Percentiles rank a stretch among this genome's conserved stretches.
These are phyloP conservation scores for Drosophila lacertosa DNA, from an alignment of 1,140 invertebrate genomes.

Conservation along the genomic window DNA sequence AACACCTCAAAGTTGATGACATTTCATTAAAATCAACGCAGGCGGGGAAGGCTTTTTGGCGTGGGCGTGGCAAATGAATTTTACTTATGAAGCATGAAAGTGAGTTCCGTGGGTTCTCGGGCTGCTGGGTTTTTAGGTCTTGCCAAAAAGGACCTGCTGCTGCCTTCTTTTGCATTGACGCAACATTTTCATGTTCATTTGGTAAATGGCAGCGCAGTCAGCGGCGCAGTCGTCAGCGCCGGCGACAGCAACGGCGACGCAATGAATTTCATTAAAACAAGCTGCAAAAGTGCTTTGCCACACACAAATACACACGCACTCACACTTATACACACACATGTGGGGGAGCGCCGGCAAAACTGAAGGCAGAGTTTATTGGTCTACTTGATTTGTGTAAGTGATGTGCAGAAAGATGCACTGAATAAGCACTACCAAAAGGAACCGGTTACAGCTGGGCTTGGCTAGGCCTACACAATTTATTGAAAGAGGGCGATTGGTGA, in stretches of 20 bases:
- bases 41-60: neutral
- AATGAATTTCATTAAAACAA: constrained; percentile 80
- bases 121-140: constrained; percentile 16
- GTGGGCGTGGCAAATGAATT: constrained; percentile 70
- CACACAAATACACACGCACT: constrained; percentile 12
- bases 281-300: constrained; percentile 71
- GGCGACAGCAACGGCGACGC: constrained; percentile 48
- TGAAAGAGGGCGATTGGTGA: no score
- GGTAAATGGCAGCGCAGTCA: constrained; percentile 52
- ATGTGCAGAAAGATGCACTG: constrained; percentile 44
- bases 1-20: constrained; percentile 83
- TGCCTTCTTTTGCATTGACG: constrained; percentile 46
- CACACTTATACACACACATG: neutral
- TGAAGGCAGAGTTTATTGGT: constrained; percentile 62
- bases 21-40: constrained; percentile 79
- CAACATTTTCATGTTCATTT: constrained; percentile 77
- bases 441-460: neutral
- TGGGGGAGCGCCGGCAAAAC: neutral
- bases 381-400: constrained; percentile 76
- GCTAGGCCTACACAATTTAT: neutral
- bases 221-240: constrained; percentile 12
- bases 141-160: constrained; percentile 10
- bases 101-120: constrained; percentile 65
- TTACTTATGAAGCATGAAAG: constrained; percentile 82
- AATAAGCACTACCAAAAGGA: constrained; percentile 13